Evolutionary conservation across 2,888 invertebrate genomes (phyloP).

Genomic region (Limenitis camilla): DNA sequence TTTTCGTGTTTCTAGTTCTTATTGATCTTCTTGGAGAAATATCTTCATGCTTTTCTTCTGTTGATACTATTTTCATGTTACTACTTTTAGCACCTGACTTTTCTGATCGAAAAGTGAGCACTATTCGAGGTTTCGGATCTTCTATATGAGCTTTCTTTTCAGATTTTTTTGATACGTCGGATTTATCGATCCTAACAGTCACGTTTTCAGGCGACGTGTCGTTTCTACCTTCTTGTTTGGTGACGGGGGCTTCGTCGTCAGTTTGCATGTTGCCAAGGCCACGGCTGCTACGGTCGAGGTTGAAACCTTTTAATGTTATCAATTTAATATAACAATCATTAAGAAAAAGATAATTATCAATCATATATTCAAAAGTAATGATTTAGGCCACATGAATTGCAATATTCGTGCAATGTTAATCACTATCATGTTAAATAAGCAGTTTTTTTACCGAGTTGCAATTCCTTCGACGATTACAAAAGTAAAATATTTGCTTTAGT

Average conservation of each 20-base stretch:
- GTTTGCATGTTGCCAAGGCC: conserved; percentile 59
- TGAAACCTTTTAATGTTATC: not conserved
- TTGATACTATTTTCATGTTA: conserved; percentile 69
- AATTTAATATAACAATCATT: no score
- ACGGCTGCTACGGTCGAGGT: conserved; percentile 22
- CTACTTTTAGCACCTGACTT: conserved; percentile 70
- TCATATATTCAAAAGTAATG: no score
- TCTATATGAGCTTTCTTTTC: conserved; percentile 46
- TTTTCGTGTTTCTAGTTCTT: conserved; percentile 45
- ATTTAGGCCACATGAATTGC: no score
- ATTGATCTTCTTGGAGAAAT: conserved; percentile 51
- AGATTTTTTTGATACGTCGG: conserved; percentile 39
- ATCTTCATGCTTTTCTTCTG: conserved; percentile 61
- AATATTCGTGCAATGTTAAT: no score
- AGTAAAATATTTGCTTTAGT: no score
- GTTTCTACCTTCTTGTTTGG: conserved; percentile 49
- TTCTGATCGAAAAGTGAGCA: conserved; percentile 77
- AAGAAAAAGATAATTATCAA: no score
- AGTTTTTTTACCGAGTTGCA: no score
- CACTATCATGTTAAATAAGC: no score
- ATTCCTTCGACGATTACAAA: no score
- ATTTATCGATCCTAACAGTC: conserved; percentile 42
- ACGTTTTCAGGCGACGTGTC: conserved; percentile 38
- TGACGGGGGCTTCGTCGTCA: conserved; percentile 40
- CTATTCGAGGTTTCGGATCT: conserved; percentile 74